Percentiles rank a stretch among this genome's conserved stretches.
phyloP scores from a whole-genome alignment of 2,113 vertebrate genomes.

The Seriola aureovittata region DNA sequence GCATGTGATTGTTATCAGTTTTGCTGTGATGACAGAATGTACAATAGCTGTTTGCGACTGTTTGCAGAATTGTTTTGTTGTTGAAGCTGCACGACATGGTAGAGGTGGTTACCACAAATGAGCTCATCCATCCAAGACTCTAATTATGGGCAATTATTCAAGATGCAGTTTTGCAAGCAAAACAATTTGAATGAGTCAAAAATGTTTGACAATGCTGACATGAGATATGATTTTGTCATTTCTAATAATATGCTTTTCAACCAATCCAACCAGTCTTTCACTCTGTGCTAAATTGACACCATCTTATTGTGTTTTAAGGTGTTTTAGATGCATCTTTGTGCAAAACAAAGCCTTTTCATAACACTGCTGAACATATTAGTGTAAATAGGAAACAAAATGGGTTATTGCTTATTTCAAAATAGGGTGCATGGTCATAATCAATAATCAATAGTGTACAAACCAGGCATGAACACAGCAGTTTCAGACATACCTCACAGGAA shows the following conservation, averaged over 20 bases:
- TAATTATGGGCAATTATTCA: background rate
- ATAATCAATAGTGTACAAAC: background rate
- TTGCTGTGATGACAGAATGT: background rate
- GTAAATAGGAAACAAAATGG: too few relatives aligned
- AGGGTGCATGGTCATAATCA: background rate
- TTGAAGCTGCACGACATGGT: background rate
- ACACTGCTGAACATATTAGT: too few relatives aligned
- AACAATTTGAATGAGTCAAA: background rate
- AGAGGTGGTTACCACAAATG: background rate
- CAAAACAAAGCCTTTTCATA: background rate
- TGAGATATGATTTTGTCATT: background rate
- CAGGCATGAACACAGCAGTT: background rate
- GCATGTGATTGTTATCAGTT: background rate
- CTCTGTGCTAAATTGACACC: background rate
- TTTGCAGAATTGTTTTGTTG: background rate
- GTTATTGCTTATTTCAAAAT: too few relatives aligned
- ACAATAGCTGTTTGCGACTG: background rate
- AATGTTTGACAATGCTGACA: background rate
- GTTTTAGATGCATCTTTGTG: background rate
- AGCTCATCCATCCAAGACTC: background rate
- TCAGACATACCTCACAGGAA: background rate
- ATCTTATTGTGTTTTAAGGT: background rate
- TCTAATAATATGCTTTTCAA: background rate
- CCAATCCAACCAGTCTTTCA: background rate
- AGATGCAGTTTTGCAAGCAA: background rate